Conservation (phyloP, 1,140 invertebrate genomes). For the Bathynomus jamesi region DNA sequence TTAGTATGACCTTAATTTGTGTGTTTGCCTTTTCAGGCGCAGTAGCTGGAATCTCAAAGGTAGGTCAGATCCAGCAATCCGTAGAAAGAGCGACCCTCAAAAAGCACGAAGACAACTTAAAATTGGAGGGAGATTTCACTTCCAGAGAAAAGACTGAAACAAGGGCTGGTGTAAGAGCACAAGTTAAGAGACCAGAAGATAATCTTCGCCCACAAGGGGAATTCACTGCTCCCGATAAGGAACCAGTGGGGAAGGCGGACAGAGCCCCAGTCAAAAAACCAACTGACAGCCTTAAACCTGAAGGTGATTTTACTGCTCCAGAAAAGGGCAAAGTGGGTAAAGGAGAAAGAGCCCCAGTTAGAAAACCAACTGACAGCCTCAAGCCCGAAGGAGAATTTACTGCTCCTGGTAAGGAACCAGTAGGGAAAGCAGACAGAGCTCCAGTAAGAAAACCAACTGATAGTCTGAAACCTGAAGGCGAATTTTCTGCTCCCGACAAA, state of each 20-base stretch:
- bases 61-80: no score
- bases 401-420: not conserved
- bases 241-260: slow-evolving; percentile 2
- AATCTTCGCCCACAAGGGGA: slow-evolving; percentile 10
- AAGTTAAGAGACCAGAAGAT: not conserved
- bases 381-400: slow-evolving; percentile 33
- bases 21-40: no score
- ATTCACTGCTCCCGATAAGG: slow-evolving; percentile 3
- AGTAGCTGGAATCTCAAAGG: no score
- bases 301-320: slow-evolving; percentile 48
- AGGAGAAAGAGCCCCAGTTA: slow-evolving; percentile 45
- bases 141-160: slow-evolving; percentile 41
- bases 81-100: slow-evolving; percentile 7
- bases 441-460: slow-evolving; percentile 17
- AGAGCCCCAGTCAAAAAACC: slow-evolving; percentile 6
- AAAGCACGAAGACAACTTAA: slow-evolving; percentile 51
- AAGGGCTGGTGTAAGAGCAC: slow-evolving; percentile 2
- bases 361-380: slow-evolving; percentile 35
- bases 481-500: slow-evolving; percentile 16
- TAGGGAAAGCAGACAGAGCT: slow-evolving; percentile 20
- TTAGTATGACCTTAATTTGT: no score
- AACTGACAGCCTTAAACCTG: slow-evolving; percentile 7
- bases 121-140: slow-evolving; percentile 56
- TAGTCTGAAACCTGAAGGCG: slow-evolving; percentile 37
- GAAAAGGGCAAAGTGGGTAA: slow-evolving; percentile 39